Evolutionary conservation across 2,113 vertebrate species (phyloP).

Genomic region (Nymphicus hollandicus): DNA sequence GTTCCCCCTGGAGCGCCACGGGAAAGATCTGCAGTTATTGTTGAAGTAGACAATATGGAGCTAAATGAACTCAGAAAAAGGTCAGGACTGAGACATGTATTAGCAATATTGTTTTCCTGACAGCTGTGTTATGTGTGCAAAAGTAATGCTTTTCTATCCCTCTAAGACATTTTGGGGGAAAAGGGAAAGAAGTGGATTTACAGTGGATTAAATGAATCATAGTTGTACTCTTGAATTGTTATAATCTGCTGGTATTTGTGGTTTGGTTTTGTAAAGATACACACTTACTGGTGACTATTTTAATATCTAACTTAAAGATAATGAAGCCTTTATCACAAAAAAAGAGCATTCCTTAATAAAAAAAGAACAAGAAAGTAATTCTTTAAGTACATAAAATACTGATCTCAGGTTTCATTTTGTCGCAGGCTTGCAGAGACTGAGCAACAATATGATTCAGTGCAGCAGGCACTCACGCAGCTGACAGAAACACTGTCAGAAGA

Average conservation of each 20-base stretch:
- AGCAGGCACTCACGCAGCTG: conserved; percentile 72
- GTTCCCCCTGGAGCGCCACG: conserved; percentile 86
- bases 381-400: fast-evolving
- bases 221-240: not conserved
- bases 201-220: not conserved
- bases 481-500: conserved; percentile 79
- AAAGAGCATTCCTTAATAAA: not conserved
- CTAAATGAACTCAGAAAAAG: conserved; percentile 77
- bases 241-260: not conserved
- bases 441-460: conserved; percentile 68
- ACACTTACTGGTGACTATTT: not conserved
- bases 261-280: not conserved
- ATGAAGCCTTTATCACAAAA: not conserved
- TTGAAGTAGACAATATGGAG: conserved; percentile 71
- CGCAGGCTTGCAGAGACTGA: conserved; percentile 81
- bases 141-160: not conserved
- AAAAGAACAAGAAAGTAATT: not conserved
- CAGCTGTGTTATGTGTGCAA: not conserved
- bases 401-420: not conserved
- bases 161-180: not conserved
- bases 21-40: conserved; percentile 74
- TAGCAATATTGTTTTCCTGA: conserved; percentile 21
- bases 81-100: conserved; percentile 61
- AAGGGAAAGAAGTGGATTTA: not conserved
- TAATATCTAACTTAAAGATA: not conserved